Percentiles rank a stretch among this genome's conserved stretches.
phyloP scores from a whole-genome alignment of 37 sponge, comb jelly and placozoan genomes.

The Ephydatia muelleri region DNA sequence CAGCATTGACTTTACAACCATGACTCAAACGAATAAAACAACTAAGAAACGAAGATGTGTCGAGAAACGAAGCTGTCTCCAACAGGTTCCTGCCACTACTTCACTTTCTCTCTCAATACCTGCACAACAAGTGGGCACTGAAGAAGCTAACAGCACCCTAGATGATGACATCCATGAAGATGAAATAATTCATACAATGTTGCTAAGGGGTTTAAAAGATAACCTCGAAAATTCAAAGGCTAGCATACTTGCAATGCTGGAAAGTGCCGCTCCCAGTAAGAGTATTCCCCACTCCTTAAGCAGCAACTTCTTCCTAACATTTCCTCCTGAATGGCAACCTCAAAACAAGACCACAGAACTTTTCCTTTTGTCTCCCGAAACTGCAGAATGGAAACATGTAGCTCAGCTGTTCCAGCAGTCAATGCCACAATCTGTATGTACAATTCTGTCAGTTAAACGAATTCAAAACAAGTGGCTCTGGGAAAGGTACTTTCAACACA shows the following conservation, averaged over 20 bases:
- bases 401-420: conserved; percentile 1
- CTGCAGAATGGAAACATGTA: conserved; percentile 18
- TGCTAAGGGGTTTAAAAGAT: neutral
- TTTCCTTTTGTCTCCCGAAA: neutral
- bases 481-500: conserved; percentile 53
- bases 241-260: neutral
- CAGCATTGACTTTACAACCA: conserved; percentile 5
- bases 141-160: neutral
- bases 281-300: neutral
- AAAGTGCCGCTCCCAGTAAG: neutral
- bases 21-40: conserved; percentile 6
- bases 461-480: conserved; percentile 72
- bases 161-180: neutral
- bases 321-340: conserved; percentile 41
- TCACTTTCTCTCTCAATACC: neutral
- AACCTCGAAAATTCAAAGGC: conserved; percentile 1
- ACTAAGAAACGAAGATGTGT: conserved; percentile 10
- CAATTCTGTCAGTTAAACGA: conserved; percentile 22
- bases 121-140: neutral
- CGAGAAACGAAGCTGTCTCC: neutral
- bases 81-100: neutral
- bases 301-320: too few species aligned
- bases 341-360: neutral
- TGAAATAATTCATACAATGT: neutral
- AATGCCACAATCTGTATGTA: neutral